These are phyloP conservation scores for Tetranychus cinnabarinus DNA, from an alignment of 1,140 invertebrate genomes.

Conservation along the genomic window DNA sequence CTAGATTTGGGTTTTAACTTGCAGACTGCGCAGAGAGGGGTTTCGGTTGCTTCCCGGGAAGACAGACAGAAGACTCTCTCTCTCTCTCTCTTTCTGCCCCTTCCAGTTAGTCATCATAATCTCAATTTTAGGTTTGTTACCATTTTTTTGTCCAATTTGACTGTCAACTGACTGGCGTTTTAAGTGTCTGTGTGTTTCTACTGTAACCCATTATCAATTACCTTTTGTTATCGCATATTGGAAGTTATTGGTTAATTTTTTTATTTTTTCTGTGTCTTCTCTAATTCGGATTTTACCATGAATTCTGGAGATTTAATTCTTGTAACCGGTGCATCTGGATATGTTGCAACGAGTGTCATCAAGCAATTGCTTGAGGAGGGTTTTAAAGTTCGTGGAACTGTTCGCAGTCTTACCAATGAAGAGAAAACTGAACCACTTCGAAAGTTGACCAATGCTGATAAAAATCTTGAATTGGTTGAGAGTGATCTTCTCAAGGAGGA, in stretches of 20 bases:
- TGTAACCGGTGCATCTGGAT: constrained; percentile 33
- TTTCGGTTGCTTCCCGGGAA: no score
- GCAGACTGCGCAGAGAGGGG: no score
- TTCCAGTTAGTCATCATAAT: no score
- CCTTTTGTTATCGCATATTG: background rate
- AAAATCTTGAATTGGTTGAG: constrained; percentile 26
- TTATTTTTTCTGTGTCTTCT: background rate
- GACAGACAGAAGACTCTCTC: no score
- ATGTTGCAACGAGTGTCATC: constrained; percentile 29
- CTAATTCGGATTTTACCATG: background rate
- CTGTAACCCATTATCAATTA: background rate
- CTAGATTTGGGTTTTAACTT: no score
- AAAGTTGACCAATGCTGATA: constrained; percentile 21
- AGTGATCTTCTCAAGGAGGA: constrained; percentile 21
- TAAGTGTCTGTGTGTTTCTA: background rate
- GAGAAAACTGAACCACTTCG: constrained; percentile 13
- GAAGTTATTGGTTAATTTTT: background rate
- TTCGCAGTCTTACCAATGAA: constrained; percentile 25
- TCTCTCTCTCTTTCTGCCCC: no score
- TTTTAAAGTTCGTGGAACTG: constrained; percentile 29
- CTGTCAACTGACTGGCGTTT: background rate
- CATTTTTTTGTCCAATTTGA: no score
- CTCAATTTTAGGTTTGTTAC: no score
- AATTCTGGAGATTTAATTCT: constrained; percentile 18
- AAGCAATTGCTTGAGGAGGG: constrained; percentile 27